Base-by-base conservation (phyloP, 2,797 vertebrate species). In the Liparis tanakae region DNA sequence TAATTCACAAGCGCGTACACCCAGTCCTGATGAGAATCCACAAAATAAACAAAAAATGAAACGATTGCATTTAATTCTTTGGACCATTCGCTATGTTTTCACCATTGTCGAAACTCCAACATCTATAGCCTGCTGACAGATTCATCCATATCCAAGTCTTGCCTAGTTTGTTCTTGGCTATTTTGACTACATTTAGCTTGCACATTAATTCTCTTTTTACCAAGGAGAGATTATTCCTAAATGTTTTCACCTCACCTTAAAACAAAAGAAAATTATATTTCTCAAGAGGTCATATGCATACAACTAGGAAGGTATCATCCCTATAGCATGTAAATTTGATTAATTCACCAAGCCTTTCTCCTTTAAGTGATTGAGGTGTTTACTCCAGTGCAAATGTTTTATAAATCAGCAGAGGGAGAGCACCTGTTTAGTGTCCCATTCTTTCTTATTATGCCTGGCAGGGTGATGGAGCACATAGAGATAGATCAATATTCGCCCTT, bases 401-500 rank as follows among this genome's bases (percentile, higher is more conserved):
- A 85, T 89, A 88, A 90, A 90, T 91, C 85, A 90, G 82, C 78
- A 77, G 74, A 81, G 64, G 80, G 70, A 79, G 78, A 85, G 85
- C 83, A 87, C 85, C 89, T 85, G 82, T 87, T 92, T 86, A 91
- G 86, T 84, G 80, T 85, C 77, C 87, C 86, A 91, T 93, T 90
- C 82, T 83, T 91, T 71, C 87, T 90, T 86, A 89, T 94, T 94
- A 93, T 79, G 78, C 73, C 58, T 86, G 85, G 88, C 90, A 89
- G 88, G 72, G 84, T 92, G 93, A 92, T 91, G 86, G 86, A 93
- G 87, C 87, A 89, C 88, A 87, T 65, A 70, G 80, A 71, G 46
- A 82, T 82, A 74, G 84, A 89, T 93, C 90, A 92, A 92, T 92
- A 93, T 85, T 80, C 79, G 74, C 55, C 60, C 62, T 74, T 44